Evolutionary conservation across 53 echinoderm and acorn worm genomes (phyloP), one percentile per base, ranked within the genome.

Genomic region (Arbacia lixula): DNA sequence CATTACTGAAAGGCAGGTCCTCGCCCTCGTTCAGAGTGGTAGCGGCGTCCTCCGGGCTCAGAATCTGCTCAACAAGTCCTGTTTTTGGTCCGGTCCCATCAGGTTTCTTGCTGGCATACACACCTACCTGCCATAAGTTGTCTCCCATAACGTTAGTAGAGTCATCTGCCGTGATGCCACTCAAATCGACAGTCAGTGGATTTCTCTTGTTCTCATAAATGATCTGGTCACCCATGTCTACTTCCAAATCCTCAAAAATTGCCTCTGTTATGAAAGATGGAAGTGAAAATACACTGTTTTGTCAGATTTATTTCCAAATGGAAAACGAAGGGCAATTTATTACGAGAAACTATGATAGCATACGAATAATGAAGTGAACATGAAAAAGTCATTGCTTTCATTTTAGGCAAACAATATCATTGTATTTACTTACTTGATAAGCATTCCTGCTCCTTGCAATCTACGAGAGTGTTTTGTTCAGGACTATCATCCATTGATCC

Each of bases 401-500:
- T n/a, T n/a, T n/a, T n/a, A n/a, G n/a, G n/a, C n/a, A n/a, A n/a
- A n/a, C n/a, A n/a, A n/a, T n/a, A n/a, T n/a, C n/a, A n/a, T n/a
- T n/a, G n/a, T n/a, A n/a, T n/a, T n/a, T n/a, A n/a, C 93, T 93
- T 85, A 93, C 93, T 76, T 71, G 90, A 72, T 57, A 81, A 85
- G 72, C 90, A 93, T 66, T 87, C 88, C 61, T 90, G 90, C 38
- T 90, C 71, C 58, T 88, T 87, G 75, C 90, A 93, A 3, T 88
- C 66, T 36, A 85, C 74, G 36, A 90, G 72, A 5, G 79, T 80
- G 56, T 85, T 90, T 24, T 66, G 85, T 35, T 72, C 51, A 8
- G 40, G 25, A 22, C 27, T 6, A 22, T 72, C 60, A 3, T 81
- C 72, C 50, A 69, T 49, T 19, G 79, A 28, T 32, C 85, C 86